Conservation (phyloP, 2,113 vertebrate genomes). For the Coreoperca whiteheadi region DNA sequence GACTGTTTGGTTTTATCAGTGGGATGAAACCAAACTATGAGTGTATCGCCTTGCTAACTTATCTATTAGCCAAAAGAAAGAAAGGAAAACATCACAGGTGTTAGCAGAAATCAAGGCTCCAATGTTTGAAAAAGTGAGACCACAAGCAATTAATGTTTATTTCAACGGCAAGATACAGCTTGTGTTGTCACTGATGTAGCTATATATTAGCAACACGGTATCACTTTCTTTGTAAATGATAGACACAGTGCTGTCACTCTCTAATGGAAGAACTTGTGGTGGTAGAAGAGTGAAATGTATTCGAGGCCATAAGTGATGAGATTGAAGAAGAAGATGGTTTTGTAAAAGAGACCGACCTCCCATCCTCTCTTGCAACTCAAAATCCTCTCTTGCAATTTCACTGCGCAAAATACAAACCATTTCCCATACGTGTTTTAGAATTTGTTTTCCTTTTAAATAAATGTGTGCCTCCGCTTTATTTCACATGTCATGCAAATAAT, state of each 20-base stretch:
- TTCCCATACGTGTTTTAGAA: not conserved
- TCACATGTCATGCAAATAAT: not conserved
- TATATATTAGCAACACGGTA: not conserved
- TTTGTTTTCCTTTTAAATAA: not conserved
- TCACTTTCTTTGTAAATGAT: constrained; percentile 13
- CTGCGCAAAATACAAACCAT: constrained; percentile 13
- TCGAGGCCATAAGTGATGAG: not conserved
- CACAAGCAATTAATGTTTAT: constrained; percentile 11
- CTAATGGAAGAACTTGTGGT: constrained; percentile 11
- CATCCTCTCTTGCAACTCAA: not conserved
- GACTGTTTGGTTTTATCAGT: not conserved
- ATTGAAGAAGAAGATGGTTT: not conserved
- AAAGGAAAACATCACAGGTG: not conserved
- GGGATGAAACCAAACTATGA: constrained; percentile 48
- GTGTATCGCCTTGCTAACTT: constrained; percentile 59
- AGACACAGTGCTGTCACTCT: not conserved
- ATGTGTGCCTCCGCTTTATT: not conserved
- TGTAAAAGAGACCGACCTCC: not conserved
- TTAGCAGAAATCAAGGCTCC: constrained; percentile 12
- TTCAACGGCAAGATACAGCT: not conserved
- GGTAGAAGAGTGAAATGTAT: not conserved
- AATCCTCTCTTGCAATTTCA: not conserved
- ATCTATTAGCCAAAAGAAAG: constrained; percentile 2
- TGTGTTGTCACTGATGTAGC: not conserved
- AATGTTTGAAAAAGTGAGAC: not conserved